Evolutionary conservation across 2,888 invertebrate species (phyloP).

Genomic region (Atherix ibis): DNA sequence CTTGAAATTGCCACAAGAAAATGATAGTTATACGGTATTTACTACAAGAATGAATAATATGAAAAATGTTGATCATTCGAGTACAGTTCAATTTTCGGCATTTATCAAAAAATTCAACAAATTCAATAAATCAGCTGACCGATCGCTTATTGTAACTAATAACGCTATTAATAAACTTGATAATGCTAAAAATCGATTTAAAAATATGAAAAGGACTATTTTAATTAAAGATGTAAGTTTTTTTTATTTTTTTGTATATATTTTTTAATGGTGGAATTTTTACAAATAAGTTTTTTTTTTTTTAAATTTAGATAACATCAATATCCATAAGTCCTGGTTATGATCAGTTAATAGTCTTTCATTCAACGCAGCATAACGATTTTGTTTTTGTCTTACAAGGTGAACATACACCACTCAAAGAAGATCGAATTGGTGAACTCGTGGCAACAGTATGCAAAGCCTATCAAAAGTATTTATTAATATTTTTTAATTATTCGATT

Average conservation of each 20-base stretch:
- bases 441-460: slow-evolving; percentile 65
- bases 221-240: slow-evolving; percentile 52
- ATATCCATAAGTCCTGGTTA: slow-evolving; percentile 71
- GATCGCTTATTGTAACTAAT: slow-evolving; percentile 80
- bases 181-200: slow-evolving; percentile 55
- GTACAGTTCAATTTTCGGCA: slow-evolving; percentile 33
- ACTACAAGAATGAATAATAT: slow-evolving; percentile 50
- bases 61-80: slow-evolving; percentile 49
- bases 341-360: slow-evolving; percentile 77
- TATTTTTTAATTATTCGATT: slow-evolving; percentile 1
- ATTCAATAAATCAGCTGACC: slow-evolving; percentile 66
- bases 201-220: slow-evolving; percentile 73
- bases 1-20: slow-evolving; percentile 49
- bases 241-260: too few species aligned
- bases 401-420: slow-evolving; percentile 29
- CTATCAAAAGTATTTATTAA: slow-evolving; percentile 45
- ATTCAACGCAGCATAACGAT: slow-evolving; percentile 78
- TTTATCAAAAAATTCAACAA: slow-evolving; percentile 30
- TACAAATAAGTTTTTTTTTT: slow-evolving; percentile 1
- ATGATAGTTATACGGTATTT: slow-evolving; percentile 47
- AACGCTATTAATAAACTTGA: slow-evolving; percentile 76
- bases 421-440: slow-evolving; percentile 75
- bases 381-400: slow-evolving; percentile 61
- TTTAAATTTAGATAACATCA: slow-evolving; percentile 49
- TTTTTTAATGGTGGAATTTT: too few species aligned